Conservation (phyloP, 2,113 vertebrate genomes). For the Cynoglossus semilaevis region DNA sequence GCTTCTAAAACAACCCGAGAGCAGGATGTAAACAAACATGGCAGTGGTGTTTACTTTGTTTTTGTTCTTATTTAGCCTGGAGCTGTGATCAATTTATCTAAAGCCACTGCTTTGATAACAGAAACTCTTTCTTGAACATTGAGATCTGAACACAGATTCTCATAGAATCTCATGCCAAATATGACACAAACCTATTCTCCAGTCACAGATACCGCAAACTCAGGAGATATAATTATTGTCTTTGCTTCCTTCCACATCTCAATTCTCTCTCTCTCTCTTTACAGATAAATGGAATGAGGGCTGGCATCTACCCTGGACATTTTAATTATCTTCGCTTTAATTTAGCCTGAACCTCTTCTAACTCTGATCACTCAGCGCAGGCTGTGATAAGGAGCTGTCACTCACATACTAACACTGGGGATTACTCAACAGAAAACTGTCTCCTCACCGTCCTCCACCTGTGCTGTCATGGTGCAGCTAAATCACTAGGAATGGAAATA, state of each 20-base stretch:
- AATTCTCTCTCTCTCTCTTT: constrained; percentile 47
- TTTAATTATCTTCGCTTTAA: constrained; percentile 80
- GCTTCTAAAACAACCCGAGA: constrained; percentile 33
- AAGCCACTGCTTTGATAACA: too few relatives aligned
- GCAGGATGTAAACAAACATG: constrained; percentile 17
- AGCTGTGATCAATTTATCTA: constrained; percentile 10
- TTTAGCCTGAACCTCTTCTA: constrained; percentile 75
- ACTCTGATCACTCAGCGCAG: constrained; percentile 68
- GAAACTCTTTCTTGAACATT: too few relatives aligned
- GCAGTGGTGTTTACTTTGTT: too few relatives aligned
- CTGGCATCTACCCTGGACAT: constrained; percentile 69
- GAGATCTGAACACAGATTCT: too few relatives aligned
- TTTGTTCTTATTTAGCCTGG: too few relatives aligned
- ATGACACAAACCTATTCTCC: background rate
- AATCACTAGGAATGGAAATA: constrained; percentile 13
- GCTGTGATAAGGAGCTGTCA: constrained; percentile 74
- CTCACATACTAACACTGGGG: constrained; percentile 54
- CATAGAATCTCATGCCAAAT: too few relatives aligned
- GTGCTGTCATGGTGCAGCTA: constrained; percentile 38
- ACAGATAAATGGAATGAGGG: constrained; percentile 56
- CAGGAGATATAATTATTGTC: constrained; percentile 25
- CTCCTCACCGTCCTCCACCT: constrained; percentile 40
- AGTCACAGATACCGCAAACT: constrained; percentile 43
- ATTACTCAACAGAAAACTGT: constrained; percentile 54
- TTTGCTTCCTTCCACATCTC: constrained; percentile 24